Conservation (phyloP, 2,888 invertebrate genomes). For the Lasioglossum oenotherae region DNA sequence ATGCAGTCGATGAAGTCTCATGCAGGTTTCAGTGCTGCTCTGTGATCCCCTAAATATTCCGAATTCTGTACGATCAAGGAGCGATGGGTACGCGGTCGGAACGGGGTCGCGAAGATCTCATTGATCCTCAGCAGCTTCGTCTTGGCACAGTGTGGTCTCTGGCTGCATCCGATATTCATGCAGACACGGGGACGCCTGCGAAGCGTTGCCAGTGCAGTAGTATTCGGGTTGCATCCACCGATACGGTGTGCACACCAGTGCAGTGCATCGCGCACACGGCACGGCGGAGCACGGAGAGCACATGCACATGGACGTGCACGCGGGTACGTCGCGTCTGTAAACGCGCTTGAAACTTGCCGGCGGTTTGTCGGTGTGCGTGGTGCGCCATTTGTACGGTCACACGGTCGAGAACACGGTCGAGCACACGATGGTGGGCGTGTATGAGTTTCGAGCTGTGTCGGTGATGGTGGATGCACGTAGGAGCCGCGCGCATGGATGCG, state of each 20-base stretch:
- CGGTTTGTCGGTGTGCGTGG: slow-evolving; percentile 43
- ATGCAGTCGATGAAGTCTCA: too few species aligned
- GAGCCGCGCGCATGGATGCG: slow-evolving; percentile 66
- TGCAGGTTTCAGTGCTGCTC: neutral
- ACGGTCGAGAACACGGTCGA: slow-evolving; percentile 11
- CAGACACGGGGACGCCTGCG: slow-evolving; percentile 60
- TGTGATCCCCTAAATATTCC: neutral
- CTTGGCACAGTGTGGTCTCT: slow-evolving; percentile 20
- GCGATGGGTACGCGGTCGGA: neutral
- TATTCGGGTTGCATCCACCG: slow-evolving; percentile 47
- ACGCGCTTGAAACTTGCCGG: slow-evolving; percentile 55
- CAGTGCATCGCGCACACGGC: neutral
- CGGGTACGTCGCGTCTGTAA: neutral
- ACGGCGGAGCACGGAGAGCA: neutral
- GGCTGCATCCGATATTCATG: slow-evolving; percentile 56
- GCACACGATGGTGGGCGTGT: neutral
- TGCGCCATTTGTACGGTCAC: slow-evolving; percentile 42
- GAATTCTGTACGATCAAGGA: neutral
- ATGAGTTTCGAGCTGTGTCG: neutral
- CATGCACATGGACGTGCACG: neutral
- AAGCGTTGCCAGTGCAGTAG: slow-evolving; percentile 14
- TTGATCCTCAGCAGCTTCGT: slow-evolving; percentile 30
- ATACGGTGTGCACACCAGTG: neutral
- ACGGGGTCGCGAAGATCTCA: slow-evolving; percentile 20
- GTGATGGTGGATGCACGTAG: slow-evolving; percentile 33